Evolutionary conservation across 1,140 invertebrate genomes (phyloP).

Genomic region (Mylabris phalerata): DNA sequence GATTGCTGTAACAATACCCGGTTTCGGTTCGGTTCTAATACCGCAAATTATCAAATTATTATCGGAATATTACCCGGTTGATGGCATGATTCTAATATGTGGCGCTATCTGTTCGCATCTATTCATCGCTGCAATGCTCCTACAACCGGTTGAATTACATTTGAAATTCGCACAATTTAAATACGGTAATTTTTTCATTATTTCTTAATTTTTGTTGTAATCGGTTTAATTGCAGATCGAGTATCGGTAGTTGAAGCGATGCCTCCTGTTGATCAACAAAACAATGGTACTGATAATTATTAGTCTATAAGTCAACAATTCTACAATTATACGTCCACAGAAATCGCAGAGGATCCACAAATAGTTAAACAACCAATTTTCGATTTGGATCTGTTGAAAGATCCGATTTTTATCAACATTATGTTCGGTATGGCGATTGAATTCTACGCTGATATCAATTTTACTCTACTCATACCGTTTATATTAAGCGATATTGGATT

Average conservation of each 20-base stretch:
- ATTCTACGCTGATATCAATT: slow-evolving; percentile 62
- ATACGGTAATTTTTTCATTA: neutral
- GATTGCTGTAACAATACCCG: slow-evolving; percentile 42
- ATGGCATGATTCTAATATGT: slow-evolving; percentile 43
- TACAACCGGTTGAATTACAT: slow-evolving; percentile 51
- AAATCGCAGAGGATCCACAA: too few relatives aligned
- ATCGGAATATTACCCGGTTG: slow-evolving; percentile 37
- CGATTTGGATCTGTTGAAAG: slow-evolving; percentile 59
- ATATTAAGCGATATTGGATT: slow-evolving; percentile 57
- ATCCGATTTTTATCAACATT: slow-evolving; percentile 59
- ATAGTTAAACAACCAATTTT: slow-evolving; percentile 35
- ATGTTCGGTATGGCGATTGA: slow-evolving; percentile 61
- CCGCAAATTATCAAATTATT: slow-evolving; percentile 42
- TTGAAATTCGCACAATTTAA: slow-evolving; percentile 23
- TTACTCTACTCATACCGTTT: slow-evolving; percentile 61
- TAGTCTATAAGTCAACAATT: neutral
- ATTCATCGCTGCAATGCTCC: slow-evolving; percentile 39
- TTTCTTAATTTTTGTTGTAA: slow-evolving; percentile 3
- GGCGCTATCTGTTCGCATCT: slow-evolving; percentile 42
- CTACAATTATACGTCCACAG: neutral
- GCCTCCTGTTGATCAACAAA: slow-evolving; percentile 14
- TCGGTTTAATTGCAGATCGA: neutral
- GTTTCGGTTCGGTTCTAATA: slow-evolving; percentile 46
- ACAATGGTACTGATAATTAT: neutral
- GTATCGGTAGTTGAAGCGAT: slow-evolving; percentile 8